Evolutionary conservation across 2,888 invertebrate species (phyloP), one percentile per base, ranked within the genome.

Genomic region (Strigamia crassipes): DNA sequence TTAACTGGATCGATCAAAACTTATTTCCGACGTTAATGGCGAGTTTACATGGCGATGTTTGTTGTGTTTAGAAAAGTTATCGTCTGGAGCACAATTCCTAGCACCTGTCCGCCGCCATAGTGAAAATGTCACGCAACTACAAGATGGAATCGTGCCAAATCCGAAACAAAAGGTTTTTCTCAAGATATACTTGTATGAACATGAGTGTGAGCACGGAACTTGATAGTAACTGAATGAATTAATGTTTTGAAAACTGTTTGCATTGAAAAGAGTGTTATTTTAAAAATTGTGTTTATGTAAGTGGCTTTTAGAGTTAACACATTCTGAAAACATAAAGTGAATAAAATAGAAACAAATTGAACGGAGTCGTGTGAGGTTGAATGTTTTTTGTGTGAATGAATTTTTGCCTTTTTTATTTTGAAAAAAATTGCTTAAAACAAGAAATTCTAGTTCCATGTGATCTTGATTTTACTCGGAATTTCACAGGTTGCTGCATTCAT

Each of bases 101-200:
- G 56, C 56, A 56, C 56, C 56, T 56, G 56, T 56, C 56, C 18
- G 56, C 56, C 56, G 56, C 56, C 56, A 56, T 56, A 56, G 56
- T 56, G 56, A 56, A 56, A 56, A 56, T 56, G 56, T 56, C 56
- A 56, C 56, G 18, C 56, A 56, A 56, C 56, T 56, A 56, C 56
- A 18, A 56, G 56, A 56, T 56, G 56, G 56, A 56, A 56, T 56
- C 18, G 56, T 56, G 56, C 56, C 56, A 56, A 56, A 56, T 56
- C 56, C 56, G 56, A 56, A 56, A 56, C 56, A 56, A 56, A 56
- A 56, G 56, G 21, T 56, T 56, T 56, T 56, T 56, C 56, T n/a
- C 21, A 56, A 18, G 56, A 56, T n/a, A 18, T 18, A 4, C n/a
- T 56, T 56, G 18, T 18, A 4, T 56, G 56, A 56, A 18, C 56